Base-by-base conservation (phyloP, 2,113 vertebrate genomes). In the Pelvicachromis taeniatus region DNA sequence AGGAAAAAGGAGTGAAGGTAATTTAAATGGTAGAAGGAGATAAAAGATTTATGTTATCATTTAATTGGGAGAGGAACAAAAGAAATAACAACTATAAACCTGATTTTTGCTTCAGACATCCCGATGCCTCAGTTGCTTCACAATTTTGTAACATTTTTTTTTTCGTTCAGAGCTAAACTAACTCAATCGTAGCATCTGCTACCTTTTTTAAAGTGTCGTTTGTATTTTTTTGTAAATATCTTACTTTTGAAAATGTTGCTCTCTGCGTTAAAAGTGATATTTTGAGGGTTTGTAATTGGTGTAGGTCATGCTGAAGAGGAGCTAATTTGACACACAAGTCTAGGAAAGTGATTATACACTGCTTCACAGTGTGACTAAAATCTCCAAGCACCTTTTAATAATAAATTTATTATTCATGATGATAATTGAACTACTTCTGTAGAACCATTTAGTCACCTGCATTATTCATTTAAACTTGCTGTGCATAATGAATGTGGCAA, bases 341-440 rank as follows among this genome's bases (percentile, higher is more conserved):
- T 73, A 75, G 70, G 29, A 86, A 84, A 81, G 85, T 85, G 82
- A 93, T 88, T 77, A 85, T 83, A 78, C 42, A 52, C 21, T 7
- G 70, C 29, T 54, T 83, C 78, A 81, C 73, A 82, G 77, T 88
- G 87, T 92, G 85, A 91, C 77, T 56, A 85, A 90, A 91, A 88
- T 88, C 91, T 91, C 83, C 52, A 85, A 90, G 85, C 86, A 89
- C 82, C 82, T 93, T 94, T 95, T 94, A 92, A 93, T 95, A 87
- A 91, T 65, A 84, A 45, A 94, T 93, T 77, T 77, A 90, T 92
- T 90, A 95, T 93, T 91, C 92, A 93, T 93, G 87, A 82, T 82
- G 87, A 91, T 93, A 93, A 93, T 90, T 92, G 86, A 91, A 93
- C 86, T 83, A 92, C 89, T 89, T 92, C 87, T 92, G 92, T 93